Conservation (phyloP, 2,888 invertebrate genomes). For the Thalpophila matura region DNA sequence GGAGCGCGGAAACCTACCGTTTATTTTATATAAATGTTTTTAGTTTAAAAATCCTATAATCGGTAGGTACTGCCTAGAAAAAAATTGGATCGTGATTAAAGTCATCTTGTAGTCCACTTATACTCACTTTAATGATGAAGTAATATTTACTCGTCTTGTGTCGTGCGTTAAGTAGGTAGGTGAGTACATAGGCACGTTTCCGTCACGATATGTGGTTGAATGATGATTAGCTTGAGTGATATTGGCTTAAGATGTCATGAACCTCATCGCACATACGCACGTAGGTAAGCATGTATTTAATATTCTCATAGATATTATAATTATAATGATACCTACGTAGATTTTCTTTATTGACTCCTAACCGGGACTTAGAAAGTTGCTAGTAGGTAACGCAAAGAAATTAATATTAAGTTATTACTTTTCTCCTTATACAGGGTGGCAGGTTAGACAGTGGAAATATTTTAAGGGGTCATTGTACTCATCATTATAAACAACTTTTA, state of each 20-base stretch:
- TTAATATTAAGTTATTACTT: no score
- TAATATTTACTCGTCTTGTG: background rate
- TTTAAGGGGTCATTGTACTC: no score
- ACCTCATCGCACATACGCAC: background rate
- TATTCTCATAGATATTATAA: conserved; percentile 29
- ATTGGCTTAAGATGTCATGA: conserved; percentile 19
- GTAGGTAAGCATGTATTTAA: conserved; percentile 15
- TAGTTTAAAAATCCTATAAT: no score
- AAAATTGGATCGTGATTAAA: no score
- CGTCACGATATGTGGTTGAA: conserved; percentile 7
- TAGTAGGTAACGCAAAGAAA: background rate
- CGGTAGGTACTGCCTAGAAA: no score
- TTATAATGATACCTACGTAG: background rate
- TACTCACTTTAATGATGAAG: no score
- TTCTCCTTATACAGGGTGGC: no score
- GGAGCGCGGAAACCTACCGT: no score
- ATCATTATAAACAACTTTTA: no score
- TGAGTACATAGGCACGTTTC: conserved; percentile 8
- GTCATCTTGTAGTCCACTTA: no score
- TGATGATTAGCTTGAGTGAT: conserved; percentile 29
- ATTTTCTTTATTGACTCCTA: background rate
- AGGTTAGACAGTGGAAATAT: no score
- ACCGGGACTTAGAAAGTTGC: background rate
- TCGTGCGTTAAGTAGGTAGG: background rate
- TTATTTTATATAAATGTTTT: no score